A percentile compares a stretch with the other conserved stretches of the same genome.
These are phyloP conservation scores for Brachionus plicatilis DNA, from an alignment of 1,140 invertebrate species.

Conservation along the genomic window DNA sequence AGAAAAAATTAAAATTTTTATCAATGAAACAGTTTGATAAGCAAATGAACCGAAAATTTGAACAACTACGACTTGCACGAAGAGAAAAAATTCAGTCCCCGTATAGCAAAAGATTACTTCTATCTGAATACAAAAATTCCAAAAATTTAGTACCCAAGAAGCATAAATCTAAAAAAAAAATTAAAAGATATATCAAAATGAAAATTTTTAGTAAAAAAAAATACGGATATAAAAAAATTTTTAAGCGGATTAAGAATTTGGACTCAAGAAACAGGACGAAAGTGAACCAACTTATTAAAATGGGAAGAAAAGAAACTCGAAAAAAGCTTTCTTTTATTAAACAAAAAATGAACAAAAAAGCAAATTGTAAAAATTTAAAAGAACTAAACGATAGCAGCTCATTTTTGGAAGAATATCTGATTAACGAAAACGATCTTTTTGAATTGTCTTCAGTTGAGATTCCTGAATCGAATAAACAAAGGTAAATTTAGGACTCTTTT, in stretches of 20 bases:
- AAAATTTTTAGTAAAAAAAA: not conserved
- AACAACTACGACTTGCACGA: not conserved
- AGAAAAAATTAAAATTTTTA: not conserved
- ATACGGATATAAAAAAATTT: not conserved
- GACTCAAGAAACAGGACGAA: not conserved
- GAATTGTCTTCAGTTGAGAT: not conserved
- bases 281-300: not conserved
- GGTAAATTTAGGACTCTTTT: not conserved
- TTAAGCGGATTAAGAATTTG: not conserved
- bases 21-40: slow-evolving; percentile 13
- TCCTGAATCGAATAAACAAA: not conserved
- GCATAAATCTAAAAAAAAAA: not conserved
- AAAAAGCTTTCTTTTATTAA: not conserved
- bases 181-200: not conserved
- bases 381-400: not conserved
- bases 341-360: not conserved
- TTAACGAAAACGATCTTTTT: not conserved
- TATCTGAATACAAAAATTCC: not conserved
- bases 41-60: not conserved
- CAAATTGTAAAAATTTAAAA: not conserved
- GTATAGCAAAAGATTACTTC: not conserved
- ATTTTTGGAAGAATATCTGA: not conserved
- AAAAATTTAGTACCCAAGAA: not conserved
- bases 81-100: not conserved
- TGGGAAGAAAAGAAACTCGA: not conserved